A percentile compares a stretch with the other conserved stretches of the same genome.
phyloP scores from a whole-genome alignment of 2,113 vertebrate species.

The Bos indicus region DNA sequence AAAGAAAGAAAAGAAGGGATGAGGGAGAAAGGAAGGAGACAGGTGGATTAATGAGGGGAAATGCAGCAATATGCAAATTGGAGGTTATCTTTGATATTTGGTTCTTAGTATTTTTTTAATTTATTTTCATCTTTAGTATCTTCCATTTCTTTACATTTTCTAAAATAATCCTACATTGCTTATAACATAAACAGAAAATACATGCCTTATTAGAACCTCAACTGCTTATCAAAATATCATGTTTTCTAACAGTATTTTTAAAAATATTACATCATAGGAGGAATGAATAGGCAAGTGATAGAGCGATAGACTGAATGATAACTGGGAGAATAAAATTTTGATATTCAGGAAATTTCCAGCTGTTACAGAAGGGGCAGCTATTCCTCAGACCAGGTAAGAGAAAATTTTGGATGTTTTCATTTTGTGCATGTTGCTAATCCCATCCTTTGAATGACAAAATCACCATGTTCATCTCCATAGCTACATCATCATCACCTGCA shows the following conservation, averaged over 20 bases:
- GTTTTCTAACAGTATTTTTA: background rate
- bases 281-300: background rate
- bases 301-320: background rate
- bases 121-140: background rate
- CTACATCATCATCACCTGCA: no score
- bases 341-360: background rate
- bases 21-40: background rate
- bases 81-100: background rate
- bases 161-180: background rate
- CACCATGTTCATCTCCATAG: background rate
- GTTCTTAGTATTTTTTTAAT: background rate
- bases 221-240: background rate
- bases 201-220: background rate
- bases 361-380: background rate
- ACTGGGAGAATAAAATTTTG: background rate
- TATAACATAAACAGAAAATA: background rate
- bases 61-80: background rate
- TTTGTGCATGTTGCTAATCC: background rate
- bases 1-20: background rate
- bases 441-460: background rate
- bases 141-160: background rate
- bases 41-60: background rate
- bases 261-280: background rate
- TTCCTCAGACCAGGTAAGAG: background rate
- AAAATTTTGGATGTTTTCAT: background rate